Evolutionary conservation across 2,113 vertebrate genomes (phyloP).

Genomic region (Xyrauchen texanus): DNA sequence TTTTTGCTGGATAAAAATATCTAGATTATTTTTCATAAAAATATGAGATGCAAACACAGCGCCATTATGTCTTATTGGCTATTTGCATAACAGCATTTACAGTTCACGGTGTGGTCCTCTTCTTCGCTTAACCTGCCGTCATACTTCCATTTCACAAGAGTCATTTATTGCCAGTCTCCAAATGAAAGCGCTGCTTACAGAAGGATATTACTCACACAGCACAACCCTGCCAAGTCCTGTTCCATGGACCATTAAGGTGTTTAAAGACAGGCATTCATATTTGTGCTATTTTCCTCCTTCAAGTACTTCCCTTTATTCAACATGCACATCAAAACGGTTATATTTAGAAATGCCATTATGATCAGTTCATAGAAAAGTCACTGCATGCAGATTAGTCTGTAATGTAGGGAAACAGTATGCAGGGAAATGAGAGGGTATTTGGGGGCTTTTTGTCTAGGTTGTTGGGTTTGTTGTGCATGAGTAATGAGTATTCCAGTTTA

Average conservation of each 20-base stretch:
- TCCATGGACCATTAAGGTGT: slow-evolving; percentile 72
- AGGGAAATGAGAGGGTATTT: too few relatives aligned
- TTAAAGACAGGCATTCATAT: slow-evolving; percentile 76
- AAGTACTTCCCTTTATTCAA: slow-evolving; percentile 35
- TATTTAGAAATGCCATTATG: slow-evolving; percentile 25
- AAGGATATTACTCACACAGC: slow-evolving; percentile 75
- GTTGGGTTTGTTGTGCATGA: too few relatives aligned
- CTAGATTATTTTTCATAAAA: neutral
- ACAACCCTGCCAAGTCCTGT: slow-evolving; percentile 69
- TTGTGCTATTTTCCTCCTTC: slow-evolving; percentile 65
- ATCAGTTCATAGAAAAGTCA: neutral
- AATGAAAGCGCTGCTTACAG: slow-evolving; percentile 71
- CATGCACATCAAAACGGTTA: slow-evolving; percentile 5
- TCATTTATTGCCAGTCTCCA: slow-evolving; percentile 71
- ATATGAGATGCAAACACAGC: slow-evolving; percentile 28
- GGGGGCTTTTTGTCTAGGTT: too few relatives aligned
- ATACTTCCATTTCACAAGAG: slow-evolving; percentile 55
- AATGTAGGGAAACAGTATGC: too few relatives aligned
- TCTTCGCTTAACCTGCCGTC: slow-evolving; percentile 49
- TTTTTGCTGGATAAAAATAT: too few relatives aligned
- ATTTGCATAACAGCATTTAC: slow-evolving; percentile 59
- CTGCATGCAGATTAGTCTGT: neutral
- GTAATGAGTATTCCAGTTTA: too few relatives aligned
- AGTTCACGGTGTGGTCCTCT: slow-evolving; percentile 48
- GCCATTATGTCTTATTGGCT: slow-evolving; percentile 69